Evolutionary conservation across 2,888 invertebrate species (phyloP).

Genomic region (Tuberolachnus salignus): DNA sequence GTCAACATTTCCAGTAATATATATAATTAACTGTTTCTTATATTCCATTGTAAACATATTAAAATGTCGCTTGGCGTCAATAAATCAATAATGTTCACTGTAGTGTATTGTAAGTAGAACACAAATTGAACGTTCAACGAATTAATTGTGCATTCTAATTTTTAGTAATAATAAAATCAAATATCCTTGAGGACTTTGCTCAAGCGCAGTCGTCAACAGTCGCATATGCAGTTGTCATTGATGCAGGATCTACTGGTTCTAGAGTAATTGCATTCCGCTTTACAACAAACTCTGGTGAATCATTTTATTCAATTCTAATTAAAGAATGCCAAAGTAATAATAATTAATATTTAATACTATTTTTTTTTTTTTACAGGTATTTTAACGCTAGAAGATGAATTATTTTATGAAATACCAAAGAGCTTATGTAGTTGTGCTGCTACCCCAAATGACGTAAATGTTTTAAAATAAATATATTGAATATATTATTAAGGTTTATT

Average conservation of each 20-base stretch:
- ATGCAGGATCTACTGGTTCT: constrained; percentile 93
- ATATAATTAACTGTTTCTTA: no score
- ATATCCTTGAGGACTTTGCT: constrained; percentile 72
- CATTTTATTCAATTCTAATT: no score
- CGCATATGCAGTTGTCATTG: constrained; percentile 85
- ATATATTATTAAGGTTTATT: neutral
- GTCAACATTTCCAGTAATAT: no score
- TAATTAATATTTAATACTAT: constrained; percentile 20
- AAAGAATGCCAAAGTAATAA: neutral
- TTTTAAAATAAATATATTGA: constrained; percentile 18
- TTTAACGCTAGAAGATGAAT: constrained; percentile 80
- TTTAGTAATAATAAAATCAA: constrained; percentile 51
- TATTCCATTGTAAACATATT: no score
- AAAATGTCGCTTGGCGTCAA: no score
- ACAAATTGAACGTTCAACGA: neutral
- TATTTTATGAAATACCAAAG: constrained; percentile 84
- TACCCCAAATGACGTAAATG: constrained; percentile 73
- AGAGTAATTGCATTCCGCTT: constrained; percentile 83
- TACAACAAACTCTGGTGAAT: constrained; percentile 74
- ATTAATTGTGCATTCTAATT: neutral
- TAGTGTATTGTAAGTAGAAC: constrained; percentile 51
- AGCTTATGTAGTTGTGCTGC: constrained; percentile 88
- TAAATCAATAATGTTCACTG: neutral
- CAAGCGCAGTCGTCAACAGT: constrained; percentile 74
- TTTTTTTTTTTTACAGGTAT: constrained; percentile 61